Percentiles rank a stretch among this genome's conserved stretches.
Conservation (phyloP, 2,888 invertebrate species). For the Drosophila cracens region DNA sequence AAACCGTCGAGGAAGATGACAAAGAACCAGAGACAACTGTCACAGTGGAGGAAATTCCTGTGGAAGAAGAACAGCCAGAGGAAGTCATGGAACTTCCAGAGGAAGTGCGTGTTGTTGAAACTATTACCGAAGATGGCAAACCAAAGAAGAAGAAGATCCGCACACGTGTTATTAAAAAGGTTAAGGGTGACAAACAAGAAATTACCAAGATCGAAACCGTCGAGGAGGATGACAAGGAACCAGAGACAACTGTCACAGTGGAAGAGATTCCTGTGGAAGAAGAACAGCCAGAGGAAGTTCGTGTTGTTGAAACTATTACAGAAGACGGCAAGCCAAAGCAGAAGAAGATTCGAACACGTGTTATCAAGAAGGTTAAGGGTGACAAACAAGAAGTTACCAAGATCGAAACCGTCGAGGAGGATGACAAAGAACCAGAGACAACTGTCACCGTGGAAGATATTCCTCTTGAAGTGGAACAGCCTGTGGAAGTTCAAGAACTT, state of each 20-base stretch:
- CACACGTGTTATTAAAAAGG: slow-evolving; percentile 43
- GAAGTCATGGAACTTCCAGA: slow-evolving; percentile 35
- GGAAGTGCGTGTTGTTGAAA: slow-evolving; percentile 30
- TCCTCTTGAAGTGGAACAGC: slow-evolving; percentile 44
- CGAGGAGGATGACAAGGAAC: slow-evolving; percentile 41
- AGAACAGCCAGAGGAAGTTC: slow-evolving; percentile 54
- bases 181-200: slow-evolving; percentile 47
- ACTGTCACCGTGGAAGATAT: slow-evolving; percentile 63
- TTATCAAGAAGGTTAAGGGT: slow-evolving; percentile 68
- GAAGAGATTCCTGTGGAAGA: slow-evolving; percentile 40
- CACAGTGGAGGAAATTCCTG: slow-evolving; percentile 17
- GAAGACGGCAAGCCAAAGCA: slow-evolving; percentile 61
- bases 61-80: slow-evolving; percentile 20
- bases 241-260: slow-evolving; percentile 44
- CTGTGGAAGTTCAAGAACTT: slow-evolving; percentile 52
- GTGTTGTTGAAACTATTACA: slow-evolving; percentile 45
- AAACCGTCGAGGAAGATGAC: slow-evolving; percentile 43
- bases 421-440: slow-evolving; percentile 60
- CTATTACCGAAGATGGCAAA: slow-evolving; percentile 29
- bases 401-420: slow-evolving; percentile 70
- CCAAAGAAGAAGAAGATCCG: slow-evolving; percentile 42
- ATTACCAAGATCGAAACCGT: slow-evolving; percentile 45
- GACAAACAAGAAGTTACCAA: slow-evolving; percentile 70
- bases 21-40: slow-evolving; percentile 36
- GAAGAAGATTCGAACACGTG: slow-evolving; percentile 67